phyloP scores from a whole-genome alignment of 2,888 invertebrate species.

The Amaurobius ferox region DNA sequence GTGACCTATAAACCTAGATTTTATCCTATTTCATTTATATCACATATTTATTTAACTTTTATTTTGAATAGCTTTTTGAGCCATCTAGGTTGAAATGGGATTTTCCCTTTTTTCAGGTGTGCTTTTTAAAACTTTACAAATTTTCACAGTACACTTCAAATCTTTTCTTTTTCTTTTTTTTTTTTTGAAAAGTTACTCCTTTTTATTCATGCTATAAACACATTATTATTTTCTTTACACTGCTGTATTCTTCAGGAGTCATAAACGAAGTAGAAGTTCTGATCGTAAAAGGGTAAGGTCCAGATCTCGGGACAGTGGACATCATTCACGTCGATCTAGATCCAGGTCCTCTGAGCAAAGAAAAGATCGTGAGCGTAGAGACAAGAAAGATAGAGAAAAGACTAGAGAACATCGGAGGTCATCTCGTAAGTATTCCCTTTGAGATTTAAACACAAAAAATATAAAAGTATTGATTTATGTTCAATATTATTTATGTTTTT shows the following conservation, averaged over 20 bases:
- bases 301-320: slow-evolving; percentile 46
- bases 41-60: slow-evolving; percentile 14
- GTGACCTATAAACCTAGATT: neutral
- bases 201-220: neutral
- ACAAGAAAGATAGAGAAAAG: slow-evolving; percentile 34
- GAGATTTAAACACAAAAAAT: too few relatives aligned
- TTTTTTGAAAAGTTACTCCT: neutral
- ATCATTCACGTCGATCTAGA: slow-evolving; percentile 44
- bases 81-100: slow-evolving; percentile 17
- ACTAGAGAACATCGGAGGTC: slow-evolving; percentile 27
- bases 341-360: slow-evolving; percentile 45
- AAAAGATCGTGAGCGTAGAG: slow-evolving; percentile 37
- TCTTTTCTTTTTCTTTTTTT: neutral
- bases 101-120: slow-evolving; percentile 23
- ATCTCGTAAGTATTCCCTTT: slow-evolving; percentile 41
- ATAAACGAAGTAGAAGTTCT: slow-evolving; percentile 45
- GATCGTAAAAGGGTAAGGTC: slow-evolving; percentile 39
- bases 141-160: neutral
- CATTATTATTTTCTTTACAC: neutral
- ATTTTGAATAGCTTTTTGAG: slow-evolving; percentile 15
- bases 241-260: slow-evolving; percentile 29
- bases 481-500: too few relatives aligned
- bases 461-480: too few relatives aligned
- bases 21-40: neutral
- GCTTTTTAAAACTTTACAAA: slow-evolving; percentile 24